Evolutionary conservation across 2,113 vertebrate genomes (phyloP).

Genomic region (Psophia crepitans): DNA sequence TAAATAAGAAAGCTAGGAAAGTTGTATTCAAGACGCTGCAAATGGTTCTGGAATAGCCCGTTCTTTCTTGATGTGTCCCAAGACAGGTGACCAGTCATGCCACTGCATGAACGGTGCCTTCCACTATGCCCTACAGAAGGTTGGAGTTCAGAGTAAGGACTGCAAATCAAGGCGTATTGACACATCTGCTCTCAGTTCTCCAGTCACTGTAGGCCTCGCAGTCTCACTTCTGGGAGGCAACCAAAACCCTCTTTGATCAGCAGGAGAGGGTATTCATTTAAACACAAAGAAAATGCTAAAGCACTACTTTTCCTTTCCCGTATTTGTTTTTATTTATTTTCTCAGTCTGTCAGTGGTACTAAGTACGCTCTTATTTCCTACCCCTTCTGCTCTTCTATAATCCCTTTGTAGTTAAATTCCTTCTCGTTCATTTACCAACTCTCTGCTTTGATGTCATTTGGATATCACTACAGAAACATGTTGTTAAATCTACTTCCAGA

Average conservation of each 20-base stretch:
- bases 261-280: neutral
- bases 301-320: neutral
- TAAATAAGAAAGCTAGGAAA: neutral
- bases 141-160: neutral
- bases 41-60: neutral
- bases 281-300: neutral
- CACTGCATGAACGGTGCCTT: accelerated
- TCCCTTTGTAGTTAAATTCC: neutral
- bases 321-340: neutral
- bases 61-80: neutral
- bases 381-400: neutral
- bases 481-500: neutral
- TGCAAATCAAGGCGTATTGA: neutral
- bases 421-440: neutral
- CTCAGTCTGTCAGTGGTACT: neutral
- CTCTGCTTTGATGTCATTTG: neutral
- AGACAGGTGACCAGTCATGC: neutral
- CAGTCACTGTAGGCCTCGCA: neutral
- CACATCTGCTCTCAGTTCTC: neutral
- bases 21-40: accelerated
- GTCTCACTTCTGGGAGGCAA: neutral
- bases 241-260: neutral
- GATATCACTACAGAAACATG: neutral
- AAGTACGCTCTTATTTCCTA: neutral
- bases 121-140: neutral